phyloP scores from a whole-genome alignment of 2,888 invertebrate genomes.

The Pheosia gnoma region DNA sequence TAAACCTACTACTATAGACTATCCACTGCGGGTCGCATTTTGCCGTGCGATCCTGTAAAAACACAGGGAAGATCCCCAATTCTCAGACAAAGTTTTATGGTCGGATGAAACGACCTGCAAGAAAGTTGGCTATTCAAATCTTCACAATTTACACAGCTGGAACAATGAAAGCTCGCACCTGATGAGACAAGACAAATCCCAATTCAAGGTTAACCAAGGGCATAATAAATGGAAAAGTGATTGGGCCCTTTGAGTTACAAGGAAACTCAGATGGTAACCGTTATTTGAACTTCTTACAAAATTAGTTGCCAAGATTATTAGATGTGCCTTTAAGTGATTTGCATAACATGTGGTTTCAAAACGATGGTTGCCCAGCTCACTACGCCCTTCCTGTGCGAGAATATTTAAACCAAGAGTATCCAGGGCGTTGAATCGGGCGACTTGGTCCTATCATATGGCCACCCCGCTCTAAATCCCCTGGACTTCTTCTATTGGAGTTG shows the following conservation, averaged over 20 bases:
- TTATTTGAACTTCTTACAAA: constrained; percentile 7
- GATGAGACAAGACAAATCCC: constrained; percentile 9
- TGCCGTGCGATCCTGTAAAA: constrained; percentile 18
- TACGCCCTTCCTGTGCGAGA: neutral
- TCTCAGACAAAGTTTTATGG: constrained; percentile 11
- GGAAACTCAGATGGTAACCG: neutral
- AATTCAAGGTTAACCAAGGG: constrained; percentile 32
- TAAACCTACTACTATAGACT: too few species aligned
- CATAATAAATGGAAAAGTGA: constrained; percentile 30
- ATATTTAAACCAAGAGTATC: constrained; percentile 7
- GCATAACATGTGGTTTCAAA: constrained; percentile 7
- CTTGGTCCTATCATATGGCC: constrained; percentile 21
- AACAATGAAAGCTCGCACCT: constrained; percentile 8
- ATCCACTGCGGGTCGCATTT: constrained; percentile 6
- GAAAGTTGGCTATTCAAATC: constrained; percentile 16
- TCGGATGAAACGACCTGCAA: constrained; percentile 13
- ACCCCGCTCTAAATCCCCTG: constrained; percentile 15
- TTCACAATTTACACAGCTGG: constrained; percentile 20
- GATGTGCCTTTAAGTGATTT: neutral
- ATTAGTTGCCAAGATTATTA: constrained; percentile 6
- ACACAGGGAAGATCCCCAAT: constrained; percentile 6
- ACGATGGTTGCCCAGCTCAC: constrained; percentile 16
- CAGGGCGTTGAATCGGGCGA: constrained; percentile 19
- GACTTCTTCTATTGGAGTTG: constrained; percentile 11
- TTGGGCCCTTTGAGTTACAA: constrained; percentile 29